Base-by-base conservation (phyloP, 2,113 vertebrate genomes). In the Larimichthys polyactis region DNA sequence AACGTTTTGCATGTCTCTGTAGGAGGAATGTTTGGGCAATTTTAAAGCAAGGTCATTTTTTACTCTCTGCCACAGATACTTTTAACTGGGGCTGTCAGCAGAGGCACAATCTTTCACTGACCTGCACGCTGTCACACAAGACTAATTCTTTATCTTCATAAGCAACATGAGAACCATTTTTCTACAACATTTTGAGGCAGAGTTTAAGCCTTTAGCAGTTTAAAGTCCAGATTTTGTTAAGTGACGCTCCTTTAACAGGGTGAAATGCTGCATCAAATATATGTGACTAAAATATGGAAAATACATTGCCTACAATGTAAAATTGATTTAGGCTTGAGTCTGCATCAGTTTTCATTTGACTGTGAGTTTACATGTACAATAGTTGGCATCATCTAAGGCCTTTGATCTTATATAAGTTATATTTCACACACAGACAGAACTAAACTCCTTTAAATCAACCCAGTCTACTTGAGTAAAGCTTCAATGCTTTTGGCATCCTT, bases 1-100 rank as follows among this genome's bases (percentile, higher is more conserved):
- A 96, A 96, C 29, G 93, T 95, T 96, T 94, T 96, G 94, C 96
- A 96, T 96, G 97, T 96, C 95, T 94, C 91, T 93, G 90, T 80
- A 73, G 78, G 91, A 96, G 95, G 95, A 95, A 95, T 90, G 94
- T 92, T 93, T 87, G 91, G 89, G 82, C 79, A 85, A 94, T 95
- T 95, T 95, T 94, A 96, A 94, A 94, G 92, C 89, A 81, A 89
- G 93, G 90, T 92, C 83, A 70, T 93, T 95, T 96, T 86, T 93
- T 90, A 96, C 94, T 94, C 93, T 92, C 95, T 94, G 95, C 95
- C 83, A 94, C 88, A 87, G 78, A 87, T 79, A 93, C 90, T 93
- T 95, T 94, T 87, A 93, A 93, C 92, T 90, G 89, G 66, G 74
- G 75, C 71, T 90, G 90, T 91, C 89, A 91, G 82, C 78, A 65